Evolutionary conservation across 2,888 invertebrate genomes (phyloP), one percentile per base, ranked within the genome.

Genomic region (Ametastegia equiseti): DNA sequence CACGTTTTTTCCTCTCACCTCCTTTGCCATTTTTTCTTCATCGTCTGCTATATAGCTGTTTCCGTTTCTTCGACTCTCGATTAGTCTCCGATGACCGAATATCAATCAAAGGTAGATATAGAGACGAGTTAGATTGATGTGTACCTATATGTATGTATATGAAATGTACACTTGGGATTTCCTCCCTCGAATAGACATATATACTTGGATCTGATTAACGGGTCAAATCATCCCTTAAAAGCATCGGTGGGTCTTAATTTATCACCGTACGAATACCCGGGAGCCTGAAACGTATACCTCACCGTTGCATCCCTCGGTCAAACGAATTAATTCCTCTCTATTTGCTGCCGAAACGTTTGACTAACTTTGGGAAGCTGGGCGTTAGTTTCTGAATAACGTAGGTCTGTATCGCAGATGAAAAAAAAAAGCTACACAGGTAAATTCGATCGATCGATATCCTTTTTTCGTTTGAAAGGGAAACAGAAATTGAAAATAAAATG

Each of bases 101-200:
- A 93, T 93, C 93, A 93, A 93, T 93, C 54, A 2, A 23, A 93
- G 93, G 93, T 92, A 92, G 88, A 93, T 93, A 93, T 54, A 54
- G 23, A 23, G 15, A 23, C 7, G 54, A 54, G 19, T 54, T 54
- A 15, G 54, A 19, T 54, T 54, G 23, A 54, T 54, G 19, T 19
- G n/a, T 19, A 54, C 23, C 19, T 54, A 54, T 54, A n/a, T n/a
- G 3, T 54, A 19, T 54, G 2, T 54, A 2, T 54, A 54, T 54
- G 19, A 54, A 54, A 54, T 23, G n/a, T n/a, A n/a, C 54, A 19
- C 7, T 23, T 19, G 54, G 23, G n/a, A 6, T 54, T 54, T 42
- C 42, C 7, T 7, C n/a, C 7, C 6, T 19, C 54, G 2, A 54
- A 23, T 23, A 42, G n/a, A 42, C 13, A 19, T 11, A 42, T 42